Conservation (phyloP, 2,113 vertebrate genomes). For the Plotosus lineatus region DNA sequence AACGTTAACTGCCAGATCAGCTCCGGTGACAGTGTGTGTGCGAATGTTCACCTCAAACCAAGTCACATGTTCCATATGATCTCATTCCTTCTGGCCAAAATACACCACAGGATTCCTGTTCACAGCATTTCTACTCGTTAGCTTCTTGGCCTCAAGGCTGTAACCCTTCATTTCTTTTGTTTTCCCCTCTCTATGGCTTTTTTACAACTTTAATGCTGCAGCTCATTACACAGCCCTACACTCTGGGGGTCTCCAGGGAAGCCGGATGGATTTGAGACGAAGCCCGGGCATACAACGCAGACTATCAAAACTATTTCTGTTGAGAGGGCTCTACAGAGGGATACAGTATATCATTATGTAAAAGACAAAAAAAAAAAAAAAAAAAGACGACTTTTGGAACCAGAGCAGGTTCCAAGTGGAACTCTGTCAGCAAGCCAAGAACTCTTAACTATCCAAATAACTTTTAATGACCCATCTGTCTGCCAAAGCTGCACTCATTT, state of each 20-base stretch:
- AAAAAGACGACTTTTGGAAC: not conserved
- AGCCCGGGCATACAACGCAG: not conserved
- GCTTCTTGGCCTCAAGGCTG: slow-evolving; percentile 58
- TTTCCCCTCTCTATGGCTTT: slow-evolving; percentile 46
- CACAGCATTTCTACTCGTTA: slow-evolving; percentile 33
- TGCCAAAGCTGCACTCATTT: not conserved
- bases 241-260: slow-evolving; percentile 33
- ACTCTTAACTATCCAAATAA: too few species aligned
- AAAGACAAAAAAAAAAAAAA: not conserved
- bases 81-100: slow-evolving; percentile 4
- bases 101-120: slow-evolving; percentile 7
- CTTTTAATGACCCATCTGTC: not conserved
- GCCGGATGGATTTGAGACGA: slow-evolving; percentile 22
- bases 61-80: slow-evolving; percentile 9
- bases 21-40: not conserved
- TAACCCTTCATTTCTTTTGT: slow-evolving; percentile 65
- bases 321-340: not conserved
- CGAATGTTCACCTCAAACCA: not conserved
- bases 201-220: slow-evolving; percentile 48
- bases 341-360: not conserved
- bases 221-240: slow-evolving; percentile 42
- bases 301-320: not conserved
- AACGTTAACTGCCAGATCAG: slow-evolving; percentile 10
- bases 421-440: not conserved
- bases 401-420: not conserved